A percentile compares a stretch with the other conserved stretches of the same genome.
Conservation (phyloP, 2,888 invertebrate species). For the Orthonychiurus folsomi region DNA sequence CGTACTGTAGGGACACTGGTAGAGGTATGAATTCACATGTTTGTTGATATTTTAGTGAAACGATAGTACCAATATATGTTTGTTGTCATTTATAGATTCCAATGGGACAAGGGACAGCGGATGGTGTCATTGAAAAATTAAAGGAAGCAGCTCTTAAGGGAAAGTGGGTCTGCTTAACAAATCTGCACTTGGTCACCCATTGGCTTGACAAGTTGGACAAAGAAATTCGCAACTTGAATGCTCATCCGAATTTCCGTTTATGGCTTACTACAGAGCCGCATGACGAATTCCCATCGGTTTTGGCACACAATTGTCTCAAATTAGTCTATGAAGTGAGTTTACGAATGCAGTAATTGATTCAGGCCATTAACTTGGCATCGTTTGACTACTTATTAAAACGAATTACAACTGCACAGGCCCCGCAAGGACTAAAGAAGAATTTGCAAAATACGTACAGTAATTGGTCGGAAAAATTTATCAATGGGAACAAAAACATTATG, state of each 20-base stretch:
- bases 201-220: conserved; percentile 63
- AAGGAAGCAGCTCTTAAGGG: conserved; percentile 55
- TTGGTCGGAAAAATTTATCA: conserved; percentile 51
- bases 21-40: conserved; percentile 52
- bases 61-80: no score
- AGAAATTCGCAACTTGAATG: conserved; percentile 49
- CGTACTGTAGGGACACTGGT: conserved; percentile 47
- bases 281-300: conserved; percentile 60
- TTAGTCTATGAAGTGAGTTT: conserved; percentile 58
- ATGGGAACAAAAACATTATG: conserved; percentile 34
- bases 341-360: no score
- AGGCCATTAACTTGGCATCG: neutral
- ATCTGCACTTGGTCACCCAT: conserved; percentile 64
- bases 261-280: conserved; percentile 84
- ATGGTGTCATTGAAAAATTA: conserved; percentile 53
- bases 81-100: conserved; percentile 59
- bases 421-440: conserved; percentile 76
- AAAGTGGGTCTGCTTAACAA: conserved; percentile 70
- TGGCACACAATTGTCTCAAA: conserved; percentile 69
- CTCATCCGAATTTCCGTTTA: conserved; percentile 56
- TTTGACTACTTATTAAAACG: neutral
- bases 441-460: conserved; percentile 63
- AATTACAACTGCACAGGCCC: conserved; percentile 53
- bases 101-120: conserved; percentile 70
- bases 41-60: no score